A percentile compares a stretch with the other conserved stretches of the same genome.
Conservation (phyloP, 1,140 invertebrate species). For the Paralvinella palmiformis region DNA sequence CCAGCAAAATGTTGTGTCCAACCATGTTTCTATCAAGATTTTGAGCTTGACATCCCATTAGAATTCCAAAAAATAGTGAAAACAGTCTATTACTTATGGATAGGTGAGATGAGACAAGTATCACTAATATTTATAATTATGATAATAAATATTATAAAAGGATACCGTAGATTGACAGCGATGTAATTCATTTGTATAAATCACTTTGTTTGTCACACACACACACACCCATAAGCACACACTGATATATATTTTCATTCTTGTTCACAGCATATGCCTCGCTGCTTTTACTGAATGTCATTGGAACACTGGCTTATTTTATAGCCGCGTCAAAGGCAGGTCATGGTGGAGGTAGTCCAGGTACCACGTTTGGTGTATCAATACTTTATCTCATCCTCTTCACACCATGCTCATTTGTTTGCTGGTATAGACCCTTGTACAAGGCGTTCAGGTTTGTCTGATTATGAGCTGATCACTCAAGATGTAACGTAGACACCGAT, state of each 20-base stretch:
- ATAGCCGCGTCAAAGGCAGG: slow-evolving; percentile 24
- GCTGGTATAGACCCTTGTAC: slow-evolving; percentile 87
- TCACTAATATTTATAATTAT: too few species aligned
- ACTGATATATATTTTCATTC: too few species aligned
- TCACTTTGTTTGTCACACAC: too few species aligned
- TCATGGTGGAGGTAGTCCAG: slow-evolving; percentile 48
- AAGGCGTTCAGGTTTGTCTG: slow-evolving; percentile 76
- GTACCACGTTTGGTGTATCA: slow-evolving; percentile 79
- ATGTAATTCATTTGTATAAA: too few species aligned
- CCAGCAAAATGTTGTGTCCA: slow-evolving; percentile 84
- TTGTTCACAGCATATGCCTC: slow-evolving; percentile 21
- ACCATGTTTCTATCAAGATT: slow-evolving; percentile 99
- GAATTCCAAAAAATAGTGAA: slow-evolving; percentile 95
- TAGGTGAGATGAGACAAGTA: too few species aligned
- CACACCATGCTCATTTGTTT: slow-evolving; percentile 93
- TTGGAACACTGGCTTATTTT: slow-evolving; percentile 38
- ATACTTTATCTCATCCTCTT: slow-evolving; percentile 87
- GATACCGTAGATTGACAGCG: too few species aligned
- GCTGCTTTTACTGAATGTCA: slow-evolving; percentile 24
- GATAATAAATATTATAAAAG: too few species aligned
- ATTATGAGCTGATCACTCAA: too few species aligned
- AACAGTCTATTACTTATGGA: slow-evolving; percentile 92
- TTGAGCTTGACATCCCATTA: slow-evolving; percentile 96
- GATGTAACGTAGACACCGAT: too few species aligned
- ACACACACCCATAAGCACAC: too few species aligned